phyloP scores from a whole-genome alignment of 2,888 invertebrate genomes.

The Vesta saturnalis region DNA sequence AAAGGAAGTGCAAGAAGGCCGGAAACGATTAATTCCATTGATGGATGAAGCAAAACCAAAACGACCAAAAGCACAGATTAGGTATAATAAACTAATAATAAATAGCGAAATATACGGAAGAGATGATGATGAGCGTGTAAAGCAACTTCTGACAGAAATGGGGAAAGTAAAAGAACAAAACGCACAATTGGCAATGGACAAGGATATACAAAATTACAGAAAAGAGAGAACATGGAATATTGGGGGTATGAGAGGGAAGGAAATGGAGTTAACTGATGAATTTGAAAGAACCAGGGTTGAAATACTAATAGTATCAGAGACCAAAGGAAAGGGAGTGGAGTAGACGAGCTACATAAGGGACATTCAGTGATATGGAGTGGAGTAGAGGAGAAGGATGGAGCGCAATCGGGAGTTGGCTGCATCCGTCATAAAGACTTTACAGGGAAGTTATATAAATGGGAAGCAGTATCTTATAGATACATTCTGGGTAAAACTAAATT shows the following conservation, averaged over 20 bases:
- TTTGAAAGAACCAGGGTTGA: neutral
- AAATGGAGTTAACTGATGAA: neutral
- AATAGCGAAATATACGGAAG: neutral
- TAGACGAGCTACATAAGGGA: neutral
- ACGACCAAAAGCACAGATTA: slow-evolving; percentile 57
- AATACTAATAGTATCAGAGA: neutral
- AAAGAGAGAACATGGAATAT: neutral
- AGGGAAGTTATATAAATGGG: neutral
- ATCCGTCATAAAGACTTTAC: neutral
- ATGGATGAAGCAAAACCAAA: slow-evolving; percentile 78
- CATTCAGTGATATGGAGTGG: neutral
- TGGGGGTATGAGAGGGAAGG: neutral
- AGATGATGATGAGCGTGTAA: neutral
- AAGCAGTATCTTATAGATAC: neutral
- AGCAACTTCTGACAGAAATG: neutral
- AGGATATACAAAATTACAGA: neutral
- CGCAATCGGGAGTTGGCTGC: neutral
- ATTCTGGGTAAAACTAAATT: no score
- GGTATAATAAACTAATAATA: neutral
- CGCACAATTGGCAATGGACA: neutral
- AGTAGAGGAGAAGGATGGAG: neutral
- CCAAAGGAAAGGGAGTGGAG: neutral
- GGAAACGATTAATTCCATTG: slow-evolving; percentile 72
- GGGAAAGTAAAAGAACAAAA: neutral
- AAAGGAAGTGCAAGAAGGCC: slow-evolving; percentile 48